A percentile compares a stretch with the other conserved stretches of the same genome.
These are phyloP conservation scores for Grus americana DNA, from an alignment of 2,113 vertebrate species.

Conservation along the genomic window DNA sequence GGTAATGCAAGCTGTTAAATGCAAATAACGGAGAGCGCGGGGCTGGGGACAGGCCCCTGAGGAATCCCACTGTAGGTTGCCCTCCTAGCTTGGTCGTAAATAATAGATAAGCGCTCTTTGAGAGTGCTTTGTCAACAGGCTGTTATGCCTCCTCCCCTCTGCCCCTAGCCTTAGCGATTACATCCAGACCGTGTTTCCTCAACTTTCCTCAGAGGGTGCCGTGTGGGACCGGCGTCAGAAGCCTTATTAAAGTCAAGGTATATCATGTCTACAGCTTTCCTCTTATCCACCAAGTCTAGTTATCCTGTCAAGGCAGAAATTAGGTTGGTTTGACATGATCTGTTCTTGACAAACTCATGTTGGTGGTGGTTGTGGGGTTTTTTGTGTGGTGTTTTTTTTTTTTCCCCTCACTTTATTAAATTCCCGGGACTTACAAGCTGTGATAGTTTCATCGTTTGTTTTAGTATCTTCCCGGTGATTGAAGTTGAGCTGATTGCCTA, in stretches of 20 bases:
- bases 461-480: conserved; percentile 41
- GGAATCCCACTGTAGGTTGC: background rate
- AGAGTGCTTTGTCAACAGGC: conserved; percentile 58
- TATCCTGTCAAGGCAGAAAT: conserved; percentile 65
- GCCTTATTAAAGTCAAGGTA: conserved; percentile 60
- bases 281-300: conserved; percentile 53
- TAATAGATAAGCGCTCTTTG: conserved; percentile 55
- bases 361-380: background rate
- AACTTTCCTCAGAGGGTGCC: background rate
- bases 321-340: conserved; percentile 69
- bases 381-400: background rate
- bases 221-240: background rate
- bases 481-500: conserved; percentile 54
- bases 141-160: conserved; percentile 59
- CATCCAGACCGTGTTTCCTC: background rate
- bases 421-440: conserved; percentile 33
- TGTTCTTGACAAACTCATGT: conserved; percentile 62
- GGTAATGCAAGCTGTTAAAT: background rate
- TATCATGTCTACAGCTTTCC: conserved; percentile 57
- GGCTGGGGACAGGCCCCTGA: background rate
- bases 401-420: conserved; percentile 45
- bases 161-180: conserved; percentile 23
- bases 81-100: conserved; percentile 35
- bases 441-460: conserved; percentile 52
- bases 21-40: background rate